Percentiles rank a stretch among this genome's conserved stretches.
Evolutionary conservation across 1,140 invertebrate species (phyloP).

Genomic region (Brachionus paranguensis): DNA sequence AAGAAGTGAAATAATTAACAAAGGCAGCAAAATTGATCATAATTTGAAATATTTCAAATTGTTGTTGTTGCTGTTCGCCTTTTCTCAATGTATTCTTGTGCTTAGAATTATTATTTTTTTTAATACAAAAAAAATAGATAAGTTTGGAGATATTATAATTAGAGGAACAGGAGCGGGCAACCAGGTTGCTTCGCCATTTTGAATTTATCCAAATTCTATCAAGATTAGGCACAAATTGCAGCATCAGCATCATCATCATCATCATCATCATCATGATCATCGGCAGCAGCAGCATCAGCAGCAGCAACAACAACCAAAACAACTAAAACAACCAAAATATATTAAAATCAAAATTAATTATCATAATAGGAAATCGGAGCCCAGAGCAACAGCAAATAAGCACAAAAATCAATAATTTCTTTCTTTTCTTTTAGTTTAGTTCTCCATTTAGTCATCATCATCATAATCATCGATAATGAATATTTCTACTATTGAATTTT

Average conservation of each 20-base stretch:
- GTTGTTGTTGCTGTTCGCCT: background rate
- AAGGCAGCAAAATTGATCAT: background rate
- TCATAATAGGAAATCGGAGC: constrained; percentile 3
- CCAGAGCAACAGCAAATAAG: background rate
- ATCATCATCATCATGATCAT: background rate
- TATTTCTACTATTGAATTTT: background rate
- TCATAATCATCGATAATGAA: background rate
- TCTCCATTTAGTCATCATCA: background rate
- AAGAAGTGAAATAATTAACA: background rate
- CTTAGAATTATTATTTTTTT: background rate
- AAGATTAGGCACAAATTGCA: background rate
- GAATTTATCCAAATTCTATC: background rate
- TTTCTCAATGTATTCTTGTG: background rate
- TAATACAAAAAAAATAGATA: background rate
- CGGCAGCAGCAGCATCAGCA: background rate
- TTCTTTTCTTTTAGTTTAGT: background rate
- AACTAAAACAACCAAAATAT: background rate
- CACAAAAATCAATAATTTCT: background rate
- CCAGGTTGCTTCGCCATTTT: background rate
- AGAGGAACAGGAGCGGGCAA: background rate
- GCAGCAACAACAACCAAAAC: background rate
- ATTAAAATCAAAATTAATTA: background rate
- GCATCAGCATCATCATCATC: background rate
- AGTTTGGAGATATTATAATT: background rate
- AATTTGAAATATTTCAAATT: constrained; percentile 26